A percentile compares a stretch with the other conserved stretches of the same genome.
phyloP scores from a whole-genome alignment of 92 coral and sea anemone species.

The Metridium senile region DNA sequence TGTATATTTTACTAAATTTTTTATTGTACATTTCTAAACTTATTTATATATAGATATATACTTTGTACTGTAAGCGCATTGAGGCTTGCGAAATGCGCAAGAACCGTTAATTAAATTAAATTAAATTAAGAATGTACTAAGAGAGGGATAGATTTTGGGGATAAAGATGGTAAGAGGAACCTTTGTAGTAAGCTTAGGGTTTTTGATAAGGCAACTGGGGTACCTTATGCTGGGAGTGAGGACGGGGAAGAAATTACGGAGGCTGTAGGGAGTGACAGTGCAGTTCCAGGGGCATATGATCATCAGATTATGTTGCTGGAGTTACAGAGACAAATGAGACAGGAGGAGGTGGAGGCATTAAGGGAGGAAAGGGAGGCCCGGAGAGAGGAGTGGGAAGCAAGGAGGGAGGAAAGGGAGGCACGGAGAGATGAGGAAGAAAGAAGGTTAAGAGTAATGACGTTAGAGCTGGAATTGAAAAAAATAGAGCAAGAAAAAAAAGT shows the following conservation, averaged over 20 bases:
- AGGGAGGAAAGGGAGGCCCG: constrained; percentile 30
- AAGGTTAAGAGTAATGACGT: background rate
- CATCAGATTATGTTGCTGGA: constrained; percentile 18
- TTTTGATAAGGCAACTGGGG: constrained; percentile 8
- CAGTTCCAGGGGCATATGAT: background rate
- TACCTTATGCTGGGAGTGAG: background rate
- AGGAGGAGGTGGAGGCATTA: constrained; percentile 29
- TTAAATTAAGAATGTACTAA: constrained; percentile 22
- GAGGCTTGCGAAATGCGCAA: too few species aligned
- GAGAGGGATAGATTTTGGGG: constrained; percentile 14
- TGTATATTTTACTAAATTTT: too few species aligned
- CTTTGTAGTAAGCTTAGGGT: constrained; percentile 29
- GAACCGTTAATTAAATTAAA: too few species aligned
- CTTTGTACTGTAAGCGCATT: too few species aligned
- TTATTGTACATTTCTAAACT: too few species aligned
- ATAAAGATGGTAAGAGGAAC: constrained; percentile 46
- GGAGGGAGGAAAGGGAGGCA: constrained; percentile 11
- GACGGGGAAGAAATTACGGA: background rate
- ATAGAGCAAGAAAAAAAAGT: background rate
- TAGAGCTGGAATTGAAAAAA: constrained; percentile 15
- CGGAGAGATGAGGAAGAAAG: constrained; percentile 23
- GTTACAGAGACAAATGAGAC: constrained; percentile 27
- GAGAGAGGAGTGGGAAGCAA: constrained; percentile 9
- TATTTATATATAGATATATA: too few species aligned
- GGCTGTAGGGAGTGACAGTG: constrained; percentile 3